These are phyloP conservation scores for Smutsia temminckii DNA, from an alignment of 2,797 vertebrate species.

Conservation along the genomic window DNA sequence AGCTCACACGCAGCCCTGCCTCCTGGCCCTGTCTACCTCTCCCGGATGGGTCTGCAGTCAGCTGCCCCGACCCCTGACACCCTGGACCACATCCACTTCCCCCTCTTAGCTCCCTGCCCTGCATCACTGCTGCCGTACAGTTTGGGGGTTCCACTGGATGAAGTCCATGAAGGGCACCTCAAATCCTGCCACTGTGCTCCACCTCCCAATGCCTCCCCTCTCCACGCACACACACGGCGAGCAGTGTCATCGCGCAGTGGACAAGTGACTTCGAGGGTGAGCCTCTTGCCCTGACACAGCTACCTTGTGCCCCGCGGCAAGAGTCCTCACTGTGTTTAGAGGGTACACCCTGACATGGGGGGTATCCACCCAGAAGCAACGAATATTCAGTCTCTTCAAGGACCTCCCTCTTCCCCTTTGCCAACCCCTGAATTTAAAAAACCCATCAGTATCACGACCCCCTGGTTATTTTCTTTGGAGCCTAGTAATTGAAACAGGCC, in stretches of 20 bases:
- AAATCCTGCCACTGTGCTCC: fast-evolving
- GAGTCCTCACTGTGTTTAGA: too few species aligned
- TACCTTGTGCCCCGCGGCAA: too few species aligned
- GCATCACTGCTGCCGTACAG: fast-evolving
- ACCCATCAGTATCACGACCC: too few species aligned
- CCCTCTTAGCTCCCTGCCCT: background rate
- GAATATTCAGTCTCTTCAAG: background rate
- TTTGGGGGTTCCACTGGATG: background rate
- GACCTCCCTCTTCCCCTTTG: background rate
- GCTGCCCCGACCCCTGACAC: background rate
- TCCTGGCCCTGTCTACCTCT: fast-evolving
- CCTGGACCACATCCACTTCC: background rate
- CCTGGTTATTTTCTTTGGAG: background rate
- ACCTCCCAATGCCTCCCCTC: too few species aligned
- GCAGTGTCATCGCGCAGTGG: fast-evolving
- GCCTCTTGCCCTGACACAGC: background rate
- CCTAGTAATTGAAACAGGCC: background rate
- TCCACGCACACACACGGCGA: too few species aligned
- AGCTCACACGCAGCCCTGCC: background rate
- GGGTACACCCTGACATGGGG: background rate
- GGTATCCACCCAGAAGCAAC: background rate
- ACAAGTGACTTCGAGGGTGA: fast-evolving
- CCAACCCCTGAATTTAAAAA: background rate
- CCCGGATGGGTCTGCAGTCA: background rate
- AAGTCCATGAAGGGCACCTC: background rate